These are phyloP conservation scores for Muschampia plurimacula DNA, from an alignment of 2,888 invertebrate genomes.

Conservation along the genomic window DNA sequence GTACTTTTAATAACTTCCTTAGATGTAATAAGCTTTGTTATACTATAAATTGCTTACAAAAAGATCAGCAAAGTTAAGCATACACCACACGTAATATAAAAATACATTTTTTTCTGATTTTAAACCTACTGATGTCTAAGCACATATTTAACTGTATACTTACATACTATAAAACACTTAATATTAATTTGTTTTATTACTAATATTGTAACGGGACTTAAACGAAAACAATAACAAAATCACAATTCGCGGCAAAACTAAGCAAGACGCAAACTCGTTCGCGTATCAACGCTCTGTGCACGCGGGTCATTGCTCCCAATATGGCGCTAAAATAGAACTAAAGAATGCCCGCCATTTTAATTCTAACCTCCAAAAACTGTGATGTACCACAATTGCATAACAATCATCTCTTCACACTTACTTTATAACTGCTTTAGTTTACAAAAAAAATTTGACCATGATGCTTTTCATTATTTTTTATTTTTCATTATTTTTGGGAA, in stretches of 20 bases:
- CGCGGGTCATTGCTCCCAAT: conserved; percentile 74
- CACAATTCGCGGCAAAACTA: conserved; percentile 38
- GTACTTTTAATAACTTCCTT: too few relatives aligned
- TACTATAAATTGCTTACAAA: too few relatives aligned
- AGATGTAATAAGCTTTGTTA: too few relatives aligned
- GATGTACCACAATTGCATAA: conserved; percentile 64
- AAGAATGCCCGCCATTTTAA: conserved; percentile 81
- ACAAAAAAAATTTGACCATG: neutral
- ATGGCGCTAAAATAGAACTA: conserved; percentile 83
- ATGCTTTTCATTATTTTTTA: neutral
- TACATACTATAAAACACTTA: too few relatives aligned
- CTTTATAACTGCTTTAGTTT: conserved; percentile 8
- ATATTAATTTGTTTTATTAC: neutral
- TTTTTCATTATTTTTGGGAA: neutral
- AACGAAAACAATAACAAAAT: conserved; percentile 36
- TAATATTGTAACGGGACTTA: neutral
- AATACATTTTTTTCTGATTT: too few relatives aligned
- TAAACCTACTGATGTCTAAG: too few relatives aligned
- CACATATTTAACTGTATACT: too few relatives aligned
- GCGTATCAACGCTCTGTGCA: conserved; percentile 47
- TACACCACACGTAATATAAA: too few relatives aligned
- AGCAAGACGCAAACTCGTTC: conserved; percentile 36
- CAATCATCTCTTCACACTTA: conserved; percentile 55
- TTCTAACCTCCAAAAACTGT: conserved; percentile 72
- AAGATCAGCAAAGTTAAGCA: too few relatives aligned